These are phyloP conservation scores for Carabus problematicus DNA, from an alignment of 2,888 invertebrate genomes.

Conservation along the genomic window DNA sequence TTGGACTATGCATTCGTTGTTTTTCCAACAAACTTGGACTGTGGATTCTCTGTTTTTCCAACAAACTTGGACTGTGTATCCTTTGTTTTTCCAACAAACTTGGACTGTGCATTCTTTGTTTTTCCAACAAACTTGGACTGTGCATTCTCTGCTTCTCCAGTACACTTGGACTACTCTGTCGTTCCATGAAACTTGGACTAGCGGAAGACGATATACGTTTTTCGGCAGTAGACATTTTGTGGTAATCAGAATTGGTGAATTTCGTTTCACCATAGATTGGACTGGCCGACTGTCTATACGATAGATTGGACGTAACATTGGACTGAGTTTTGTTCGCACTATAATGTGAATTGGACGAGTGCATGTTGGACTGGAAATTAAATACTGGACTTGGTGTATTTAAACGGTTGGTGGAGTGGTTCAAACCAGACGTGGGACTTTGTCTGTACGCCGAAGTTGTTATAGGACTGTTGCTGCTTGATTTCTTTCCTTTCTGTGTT, in stretches of 20 bases:
- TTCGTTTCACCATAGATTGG: conserved; percentile 46
- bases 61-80: conserved; percentile 1
- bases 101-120: conserved; percentile 27
- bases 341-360: conserved; percentile 48
- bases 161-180: conserved; percentile 30
- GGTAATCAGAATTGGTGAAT: conserved; percentile 51
- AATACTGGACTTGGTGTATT: conserved; percentile 54
- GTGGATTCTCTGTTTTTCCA: not conserved
- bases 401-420: conserved; percentile 47
- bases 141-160: conserved; percentile 46
- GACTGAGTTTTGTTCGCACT: conserved; percentile 43
- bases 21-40: conserved; percentile 17
- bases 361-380: conserved; percentile 31
- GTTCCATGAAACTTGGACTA: conserved; percentile 53
- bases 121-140: conserved; percentile 52
- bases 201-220: conserved; percentile 51
- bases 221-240: conserved; percentile 52
- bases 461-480: conserved; percentile 61
- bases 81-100: conserved; percentile 14
- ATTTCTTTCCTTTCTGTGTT: conserved; percentile 69
- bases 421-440: conserved; percentile 53
- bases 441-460: conserved; percentile 53
- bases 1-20: conserved; percentile 53
- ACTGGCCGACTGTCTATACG: conserved; percentile 51
- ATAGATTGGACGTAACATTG: conserved; percentile 8